These are phyloP conservation scores for Dinocampus coccinellae DNA, from an alignment of 2,888 invertebrate genomes.

Conservation along the genomic window DNA sequence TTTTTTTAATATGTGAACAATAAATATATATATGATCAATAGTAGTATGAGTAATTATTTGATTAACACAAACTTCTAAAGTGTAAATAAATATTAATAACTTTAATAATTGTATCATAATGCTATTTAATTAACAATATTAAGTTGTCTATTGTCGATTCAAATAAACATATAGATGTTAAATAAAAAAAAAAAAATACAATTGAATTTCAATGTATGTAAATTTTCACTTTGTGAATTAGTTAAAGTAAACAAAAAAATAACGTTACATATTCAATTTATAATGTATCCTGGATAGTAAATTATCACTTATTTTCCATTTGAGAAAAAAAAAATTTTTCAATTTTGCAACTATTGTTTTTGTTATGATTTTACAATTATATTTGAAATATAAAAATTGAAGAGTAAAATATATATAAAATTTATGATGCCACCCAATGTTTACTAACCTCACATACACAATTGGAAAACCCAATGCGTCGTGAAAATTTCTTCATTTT, in stretches of 20 bases:
- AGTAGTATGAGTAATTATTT: neutral
- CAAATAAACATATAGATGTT: neutral
- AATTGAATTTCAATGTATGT: neutral
- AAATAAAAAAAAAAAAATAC: neutral
- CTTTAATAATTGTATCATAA: neutral
- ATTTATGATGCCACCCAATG: neutral
- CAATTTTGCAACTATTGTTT: too few species aligned
- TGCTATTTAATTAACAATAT: neutral
- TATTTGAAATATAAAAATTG: neutral
- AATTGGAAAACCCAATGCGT: neutral
- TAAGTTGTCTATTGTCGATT: neutral
- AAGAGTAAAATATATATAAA: neutral
- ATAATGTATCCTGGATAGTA: neutral
- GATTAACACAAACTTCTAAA: too few species aligned
- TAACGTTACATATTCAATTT: neutral
- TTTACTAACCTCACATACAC: neutral
- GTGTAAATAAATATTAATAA: too few species aligned
- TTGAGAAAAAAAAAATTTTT: too few species aligned
- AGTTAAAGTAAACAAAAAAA: neutral
- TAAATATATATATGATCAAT: neutral
- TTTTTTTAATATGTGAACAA: too few species aligned
- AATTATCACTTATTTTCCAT: neutral
- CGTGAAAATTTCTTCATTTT: conserved; percentile 42
- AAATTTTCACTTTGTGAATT: neutral
- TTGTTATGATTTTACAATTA: neutral